These are phyloP conservation scores for Stegostoma tigrinum DNA, from an alignment of 2,113 vertebrate genomes.

Conservation along the genomic window DNA sequence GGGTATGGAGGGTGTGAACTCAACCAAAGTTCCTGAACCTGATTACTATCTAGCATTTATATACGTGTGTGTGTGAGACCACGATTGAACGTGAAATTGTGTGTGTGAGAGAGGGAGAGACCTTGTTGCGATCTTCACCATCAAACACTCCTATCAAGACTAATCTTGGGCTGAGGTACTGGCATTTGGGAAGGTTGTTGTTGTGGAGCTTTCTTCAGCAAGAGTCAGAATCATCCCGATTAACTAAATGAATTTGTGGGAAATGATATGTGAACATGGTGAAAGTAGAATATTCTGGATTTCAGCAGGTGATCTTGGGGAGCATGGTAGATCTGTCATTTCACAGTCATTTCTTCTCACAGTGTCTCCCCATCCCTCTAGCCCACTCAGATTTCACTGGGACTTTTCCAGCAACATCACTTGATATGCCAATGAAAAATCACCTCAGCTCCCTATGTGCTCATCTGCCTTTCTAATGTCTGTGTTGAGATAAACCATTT, in stretches of 20 bases:
- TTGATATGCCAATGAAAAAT: background rate
- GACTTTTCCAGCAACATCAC: conserved; percentile 10
- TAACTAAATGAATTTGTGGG: background rate
- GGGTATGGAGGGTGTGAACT: background rate
- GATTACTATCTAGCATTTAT: background rate
- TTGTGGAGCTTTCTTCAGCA: background rate
- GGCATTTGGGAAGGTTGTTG: background rate
- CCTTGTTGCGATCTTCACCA: too few species aligned
- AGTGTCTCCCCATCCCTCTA: background rate
- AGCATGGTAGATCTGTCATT: background rate
- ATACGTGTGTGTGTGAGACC: too few species aligned
- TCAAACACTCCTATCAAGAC: background rate
- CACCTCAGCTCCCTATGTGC: background rate
- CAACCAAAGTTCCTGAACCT: background rate
- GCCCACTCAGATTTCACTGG: background rate
- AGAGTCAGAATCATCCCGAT: background rate
- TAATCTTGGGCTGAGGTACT: background rate
- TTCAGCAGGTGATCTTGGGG: background rate
- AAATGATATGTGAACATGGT: background rate
- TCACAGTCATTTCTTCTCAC: background rate
- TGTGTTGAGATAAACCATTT: background rate
- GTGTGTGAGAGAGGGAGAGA: too few species aligned
- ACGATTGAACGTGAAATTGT: too few species aligned
- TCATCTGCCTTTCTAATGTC: conserved; percentile 1
- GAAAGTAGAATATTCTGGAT: background rate